A percentile compares a stretch with the other conserved stretches of the same genome.
Evolutionary conservation across 2,797 vertebrate genomes (phyloP).

Genomic region (Vipera ursinii): DNA sequence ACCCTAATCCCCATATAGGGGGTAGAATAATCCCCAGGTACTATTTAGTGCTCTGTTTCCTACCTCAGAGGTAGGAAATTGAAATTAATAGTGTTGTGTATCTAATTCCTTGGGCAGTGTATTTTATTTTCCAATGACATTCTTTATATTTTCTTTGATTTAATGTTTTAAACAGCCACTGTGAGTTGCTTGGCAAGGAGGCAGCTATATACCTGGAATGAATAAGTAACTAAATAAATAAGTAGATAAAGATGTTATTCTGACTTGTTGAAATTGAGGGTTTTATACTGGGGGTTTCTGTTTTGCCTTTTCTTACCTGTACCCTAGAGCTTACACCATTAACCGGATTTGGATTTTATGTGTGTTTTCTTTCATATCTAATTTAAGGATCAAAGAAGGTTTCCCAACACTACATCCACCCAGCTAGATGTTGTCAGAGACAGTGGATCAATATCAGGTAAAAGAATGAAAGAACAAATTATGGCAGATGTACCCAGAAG

Average conservation of each 20-base stretch:
- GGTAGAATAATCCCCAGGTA: background rate
- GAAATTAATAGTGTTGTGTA: background rate
- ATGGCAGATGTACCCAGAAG: background rate
- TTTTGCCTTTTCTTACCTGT: background rate
- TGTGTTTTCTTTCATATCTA: background rate
- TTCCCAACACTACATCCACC: rapidly evolving
- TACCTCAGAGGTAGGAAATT: background rate
- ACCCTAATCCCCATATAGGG: background rate
- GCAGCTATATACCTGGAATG: background rate
- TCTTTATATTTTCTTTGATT: background rate
- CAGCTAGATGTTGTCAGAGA: constrained; percentile 20
- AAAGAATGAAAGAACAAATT: background rate
- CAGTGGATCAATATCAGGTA: constrained; percentile 55
- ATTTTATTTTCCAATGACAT: background rate
- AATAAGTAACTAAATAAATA: background rate
- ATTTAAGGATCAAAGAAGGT: constrained; percentile 36
- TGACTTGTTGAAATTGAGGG: background rate
- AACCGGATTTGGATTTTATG: background rate
- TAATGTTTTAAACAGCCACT: background rate
- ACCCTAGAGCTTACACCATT: background rate
- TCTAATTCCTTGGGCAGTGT: background rate
- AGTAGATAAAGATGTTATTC: background rate
- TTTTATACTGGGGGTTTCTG: background rate
- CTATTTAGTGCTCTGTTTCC: background rate
- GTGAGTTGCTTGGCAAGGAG: background rate